Evolutionary conservation across 2,888 invertebrate genomes (phyloP).

Genomic region (Anthoptus insignis): DNA sequence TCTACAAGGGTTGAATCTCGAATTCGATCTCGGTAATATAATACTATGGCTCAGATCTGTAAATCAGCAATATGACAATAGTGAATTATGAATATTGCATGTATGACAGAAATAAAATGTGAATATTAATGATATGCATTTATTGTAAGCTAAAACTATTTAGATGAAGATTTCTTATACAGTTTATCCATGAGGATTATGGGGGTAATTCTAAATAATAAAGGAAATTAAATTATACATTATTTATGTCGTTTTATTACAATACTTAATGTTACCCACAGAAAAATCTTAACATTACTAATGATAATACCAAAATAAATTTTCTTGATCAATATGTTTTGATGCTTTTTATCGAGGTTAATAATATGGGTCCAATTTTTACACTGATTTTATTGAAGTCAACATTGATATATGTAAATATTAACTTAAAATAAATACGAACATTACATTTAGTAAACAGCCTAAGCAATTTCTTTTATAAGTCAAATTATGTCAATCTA

Average conservation of each 20-base stretch:
- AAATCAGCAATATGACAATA: not conserved
- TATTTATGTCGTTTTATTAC: conserved; percentile 18
- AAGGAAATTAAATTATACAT: conserved; percentile 22
- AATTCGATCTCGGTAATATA: no score
- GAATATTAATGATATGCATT: conserved; percentile 68
- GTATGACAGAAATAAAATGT: conserved; percentile 41
- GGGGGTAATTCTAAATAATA: conserved; percentile 18
- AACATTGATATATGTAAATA: no score
- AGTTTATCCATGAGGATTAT: conserved; percentile 8
- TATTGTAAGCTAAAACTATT: conserved; percentile 64
- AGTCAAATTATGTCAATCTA: no score
- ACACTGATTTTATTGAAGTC: no score
- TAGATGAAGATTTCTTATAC: conserved; percentile 22
- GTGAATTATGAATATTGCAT: conserved; percentile 10
- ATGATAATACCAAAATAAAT: no score
- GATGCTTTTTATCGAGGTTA: no score
- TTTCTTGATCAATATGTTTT: no score
- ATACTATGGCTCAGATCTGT: not conserved
- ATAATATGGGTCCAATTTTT: no score
- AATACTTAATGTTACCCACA: conserved; percentile 31
- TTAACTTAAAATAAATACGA: no score
- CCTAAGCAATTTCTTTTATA: no score
- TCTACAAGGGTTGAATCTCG: no score
- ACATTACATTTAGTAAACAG: no score
- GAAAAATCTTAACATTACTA: not conserved